Evolutionary conservation across 1,140 invertebrate species (phyloP).

Genomic region (Drosophila littoralis): DNA sequence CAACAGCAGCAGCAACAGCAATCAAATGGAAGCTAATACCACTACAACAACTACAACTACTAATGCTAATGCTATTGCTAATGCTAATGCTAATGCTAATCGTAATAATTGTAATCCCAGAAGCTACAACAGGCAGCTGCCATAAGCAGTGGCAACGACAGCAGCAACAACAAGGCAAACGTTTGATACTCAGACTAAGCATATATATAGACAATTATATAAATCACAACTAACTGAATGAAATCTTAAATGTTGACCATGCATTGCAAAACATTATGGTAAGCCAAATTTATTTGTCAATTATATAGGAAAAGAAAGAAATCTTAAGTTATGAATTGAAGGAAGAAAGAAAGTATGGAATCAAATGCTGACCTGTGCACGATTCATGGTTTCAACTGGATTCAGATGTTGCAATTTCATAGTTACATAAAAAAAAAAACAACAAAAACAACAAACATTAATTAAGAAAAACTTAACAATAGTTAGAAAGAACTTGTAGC

Average conservation of each 20-base stretch:
- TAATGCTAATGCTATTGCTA: slow-evolving; percentile 52
- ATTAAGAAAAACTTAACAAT: slow-evolving; percentile 23
- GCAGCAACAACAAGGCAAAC: slow-evolving; percentile 50
- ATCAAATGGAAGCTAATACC: slow-evolving; percentile 77
- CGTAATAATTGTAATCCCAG: slow-evolving; percentile 45
- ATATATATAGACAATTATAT: slow-evolving; percentile 25
- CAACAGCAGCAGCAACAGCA: slow-evolving; percentile 61
- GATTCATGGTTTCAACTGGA: slow-evolving; percentile 73
- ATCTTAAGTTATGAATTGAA: neutral
- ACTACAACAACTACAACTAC: slow-evolving; percentile 61
- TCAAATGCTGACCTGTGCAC: slow-evolving; percentile 58
- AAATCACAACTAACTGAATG: slow-evolving; percentile 36
- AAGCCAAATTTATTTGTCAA: slow-evolving; percentile 81
- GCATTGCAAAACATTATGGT: slow-evolving; percentile 73
- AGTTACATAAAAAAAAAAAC: slow-evolving; percentile 37
- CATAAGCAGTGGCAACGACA: slow-evolving; percentile 23
- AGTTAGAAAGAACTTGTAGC: slow-evolving; percentile 32
- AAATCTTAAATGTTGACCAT: slow-evolving; percentile 70
- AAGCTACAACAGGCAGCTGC: slow-evolving; percentile 61
- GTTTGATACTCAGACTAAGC: slow-evolving; percentile 73
- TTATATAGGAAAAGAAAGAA: slow-evolving; percentile 50
- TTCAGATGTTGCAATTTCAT: slow-evolving; percentile 61
- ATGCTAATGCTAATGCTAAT: slow-evolving; percentile 29
- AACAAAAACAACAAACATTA: neutral
- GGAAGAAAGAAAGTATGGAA: slow-evolving; percentile 29